phyloP scores from a whole-genome alignment of 2,888 invertebrate genomes.

The Eueremaeus valkanovi region DNA sequence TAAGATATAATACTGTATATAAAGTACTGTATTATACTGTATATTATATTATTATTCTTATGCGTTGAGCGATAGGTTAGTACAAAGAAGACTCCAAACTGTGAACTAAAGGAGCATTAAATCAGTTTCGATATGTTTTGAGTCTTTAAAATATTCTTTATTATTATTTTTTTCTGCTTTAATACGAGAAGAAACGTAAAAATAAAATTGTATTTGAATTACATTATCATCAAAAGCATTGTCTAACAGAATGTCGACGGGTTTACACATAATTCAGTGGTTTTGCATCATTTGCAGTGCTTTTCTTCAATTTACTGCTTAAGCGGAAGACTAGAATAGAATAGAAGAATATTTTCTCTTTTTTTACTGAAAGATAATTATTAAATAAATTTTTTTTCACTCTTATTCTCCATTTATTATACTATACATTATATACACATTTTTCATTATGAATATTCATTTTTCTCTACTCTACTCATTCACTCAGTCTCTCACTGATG shows the following conservation, averaged over 20 bases:
- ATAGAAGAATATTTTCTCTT: too few species aligned
- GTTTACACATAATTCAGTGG: conserved; percentile 5
- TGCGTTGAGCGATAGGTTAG: too few species aligned
- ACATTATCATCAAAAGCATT: conserved; percentile 22
- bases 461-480: not conserved
- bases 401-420: not conserved
- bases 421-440: not conserved
- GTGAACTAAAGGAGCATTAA: too few species aligned
- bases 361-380: not conserved
- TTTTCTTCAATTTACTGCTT: not conserved
- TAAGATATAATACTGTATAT: too few species aligned
- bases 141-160: too few species aligned
- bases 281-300: conserved; percentile 4
- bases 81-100: too few species aligned
- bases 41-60: too few species aligned
- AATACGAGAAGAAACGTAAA: too few species aligned
- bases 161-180: too few species aligned
- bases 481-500: not conserved
- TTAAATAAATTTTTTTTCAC: not conserved
- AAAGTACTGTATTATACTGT: too few species aligned
- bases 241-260: not conserved
- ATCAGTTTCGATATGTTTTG: too few species aligned
- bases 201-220: too few species aligned
- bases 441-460: not conserved
- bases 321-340: not conserved